These are phyloP conservation scores for Epirrhoe alternata DNA, from an alignment of 2,888 invertebrate genomes.

Conservation along the genomic window DNA sequence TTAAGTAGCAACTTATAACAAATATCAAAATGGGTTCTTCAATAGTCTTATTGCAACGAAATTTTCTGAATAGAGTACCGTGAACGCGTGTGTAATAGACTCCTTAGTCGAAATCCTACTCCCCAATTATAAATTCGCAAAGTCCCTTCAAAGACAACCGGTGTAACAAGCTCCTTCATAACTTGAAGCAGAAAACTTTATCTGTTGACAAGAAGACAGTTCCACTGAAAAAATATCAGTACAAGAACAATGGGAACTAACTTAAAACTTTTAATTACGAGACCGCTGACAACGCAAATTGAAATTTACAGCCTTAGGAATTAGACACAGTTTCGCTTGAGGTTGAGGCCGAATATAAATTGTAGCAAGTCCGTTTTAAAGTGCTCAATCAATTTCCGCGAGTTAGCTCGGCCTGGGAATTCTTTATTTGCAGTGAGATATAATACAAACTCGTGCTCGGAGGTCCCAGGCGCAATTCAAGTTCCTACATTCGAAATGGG, in stretches of 20 bases:
- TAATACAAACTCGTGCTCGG: constrained; percentile 34
- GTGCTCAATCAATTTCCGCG: constrained; percentile 38
- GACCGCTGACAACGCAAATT: constrained; percentile 11
- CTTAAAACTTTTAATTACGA: constrained; percentile 40
- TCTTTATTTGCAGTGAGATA: constrained; percentile 40
- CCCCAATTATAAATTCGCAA: constrained; percentile 35
- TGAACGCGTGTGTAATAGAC: not conserved
- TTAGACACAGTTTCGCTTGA: constrained; percentile 13
- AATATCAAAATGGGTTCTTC: not conserved
- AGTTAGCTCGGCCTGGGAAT: constrained; percentile 29
- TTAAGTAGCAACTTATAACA: no score
- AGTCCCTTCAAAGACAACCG: constrained; percentile 29
- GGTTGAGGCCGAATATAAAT: constrained; percentile 28
- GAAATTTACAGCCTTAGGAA: constrained; percentile 3
- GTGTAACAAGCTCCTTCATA: constrained; percentile 29
- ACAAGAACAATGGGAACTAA: constrained; percentile 35
- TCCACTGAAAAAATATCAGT: constrained; percentile 32
- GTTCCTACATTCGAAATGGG: constrained; percentile 16
- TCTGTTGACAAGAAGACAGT: constrained; percentile 35
- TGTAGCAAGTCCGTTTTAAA: constrained; percentile 34
- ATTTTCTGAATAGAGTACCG: not conserved
- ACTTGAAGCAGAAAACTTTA: constrained; percentile 33
- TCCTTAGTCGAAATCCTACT: constrained; percentile 1
- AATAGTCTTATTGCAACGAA: not conserved
- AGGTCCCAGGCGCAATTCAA: constrained; percentile 12